A percentile compares a stretch with the other conserved stretches of the same genome.
Evolutionary conservation across 2,113 vertebrate species (phyloP).

Genomic region (Hiodon alosoides): DNA sequence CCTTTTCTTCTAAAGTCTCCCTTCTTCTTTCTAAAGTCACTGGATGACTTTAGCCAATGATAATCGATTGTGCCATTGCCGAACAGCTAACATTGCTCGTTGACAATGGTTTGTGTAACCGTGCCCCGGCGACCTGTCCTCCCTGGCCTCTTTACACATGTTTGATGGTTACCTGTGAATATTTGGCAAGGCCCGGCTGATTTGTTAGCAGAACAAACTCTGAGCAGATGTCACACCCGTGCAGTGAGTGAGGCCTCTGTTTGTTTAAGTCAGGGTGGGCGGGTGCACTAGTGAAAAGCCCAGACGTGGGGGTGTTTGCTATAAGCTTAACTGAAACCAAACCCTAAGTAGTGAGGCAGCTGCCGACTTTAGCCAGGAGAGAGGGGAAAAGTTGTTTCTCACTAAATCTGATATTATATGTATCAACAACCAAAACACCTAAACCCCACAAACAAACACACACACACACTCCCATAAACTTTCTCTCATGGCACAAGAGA

Average conservation of each 20-base stretch:
- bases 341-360: constrained; percentile 15
- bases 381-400: constrained; percentile 36
- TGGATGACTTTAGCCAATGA: neutral
- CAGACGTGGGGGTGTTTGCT: constrained; percentile 21
- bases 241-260: constrained; percentile 19
- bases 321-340: constrained; percentile 3
- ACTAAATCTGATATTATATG: neutral
- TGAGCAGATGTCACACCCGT: constrained; percentile 38
- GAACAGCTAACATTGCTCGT: neutral
- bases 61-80: neutral
- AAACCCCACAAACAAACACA: constrained; percentile 4
- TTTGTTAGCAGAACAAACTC: constrained; percentile 55
- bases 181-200: constrained; percentile 27
- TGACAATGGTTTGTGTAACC: neutral
- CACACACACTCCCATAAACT: neutral
- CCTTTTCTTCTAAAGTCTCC: neutral
- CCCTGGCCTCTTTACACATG: too few relatives aligned
- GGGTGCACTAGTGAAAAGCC: constrained; percentile 7
- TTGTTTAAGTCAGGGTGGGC: constrained; percentile 24
- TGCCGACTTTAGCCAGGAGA: neutral
- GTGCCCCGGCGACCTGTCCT: neutral
- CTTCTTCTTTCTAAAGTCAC: neutral
- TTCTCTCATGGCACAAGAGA: constrained; percentile 4
- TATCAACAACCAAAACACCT: neutral
- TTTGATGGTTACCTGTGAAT: too few relatives aligned